Percentiles rank a stretch among this genome's conserved stretches.
Evolutionary conservation across 2,888 invertebrate genomes (phyloP).

Genomic region (Biston stratarius): DNA sequence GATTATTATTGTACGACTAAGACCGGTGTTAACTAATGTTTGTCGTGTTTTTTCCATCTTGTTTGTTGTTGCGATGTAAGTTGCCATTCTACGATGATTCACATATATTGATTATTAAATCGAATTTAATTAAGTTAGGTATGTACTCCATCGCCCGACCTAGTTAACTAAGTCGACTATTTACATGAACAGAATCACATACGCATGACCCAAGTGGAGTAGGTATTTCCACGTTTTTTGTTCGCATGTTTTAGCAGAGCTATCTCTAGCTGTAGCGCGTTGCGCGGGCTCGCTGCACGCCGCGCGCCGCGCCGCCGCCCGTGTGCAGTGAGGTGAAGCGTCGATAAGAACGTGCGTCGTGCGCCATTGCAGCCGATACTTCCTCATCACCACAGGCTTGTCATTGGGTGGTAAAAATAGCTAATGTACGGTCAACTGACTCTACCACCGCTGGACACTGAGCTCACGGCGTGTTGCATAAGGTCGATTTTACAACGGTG

Average conservation of each 20-base stretch:
- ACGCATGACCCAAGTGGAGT: no score
- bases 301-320: no score
- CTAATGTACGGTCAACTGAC: constrained; percentile 25
- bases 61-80: background rate
- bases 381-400: constrained; percentile 44
- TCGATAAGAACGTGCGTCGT: constrained; percentile 35
- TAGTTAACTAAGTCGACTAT: no score
- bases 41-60: background rate
- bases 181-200: no score
- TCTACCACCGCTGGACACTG: background rate
- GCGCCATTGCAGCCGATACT: constrained; percentile 41
- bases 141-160: no score
- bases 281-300: no score
- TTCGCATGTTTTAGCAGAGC: no score
- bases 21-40: constrained; percentile 1
- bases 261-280: no score
- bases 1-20: background rate
- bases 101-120: no score
- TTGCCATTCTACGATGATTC: background rate
- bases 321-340: constrained; percentile 21
- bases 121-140: no score
- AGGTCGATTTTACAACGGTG: constrained; percentile 14
- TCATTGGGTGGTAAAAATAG: constrained; percentile 58
- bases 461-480: background rate
- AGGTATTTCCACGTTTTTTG: no score